Evolutionary conservation across 2,113 vertebrate species (phyloP).

Genomic region (Vimba vimba): DNA sequence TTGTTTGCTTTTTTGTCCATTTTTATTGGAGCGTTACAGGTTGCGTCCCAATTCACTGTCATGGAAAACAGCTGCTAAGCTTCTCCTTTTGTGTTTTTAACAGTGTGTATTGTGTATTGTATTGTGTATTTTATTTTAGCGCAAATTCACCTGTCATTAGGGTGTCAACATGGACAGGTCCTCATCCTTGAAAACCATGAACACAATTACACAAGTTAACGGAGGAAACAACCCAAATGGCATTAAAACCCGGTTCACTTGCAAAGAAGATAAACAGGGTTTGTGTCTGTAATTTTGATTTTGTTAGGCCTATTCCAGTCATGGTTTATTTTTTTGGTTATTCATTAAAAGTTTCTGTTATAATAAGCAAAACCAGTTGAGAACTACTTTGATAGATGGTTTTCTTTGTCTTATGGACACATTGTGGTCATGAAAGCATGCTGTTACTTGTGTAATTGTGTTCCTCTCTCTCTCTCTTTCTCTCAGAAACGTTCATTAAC

Average conservation of each 20-base stretch:
- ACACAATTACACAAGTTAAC: background rate
- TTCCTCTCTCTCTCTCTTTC: background rate
- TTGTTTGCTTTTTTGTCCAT: too few relatives aligned
- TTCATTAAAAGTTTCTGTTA: background rate
- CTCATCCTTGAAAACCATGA: background rate
- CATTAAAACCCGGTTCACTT: too few relatives aligned
- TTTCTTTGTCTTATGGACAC: background rate
- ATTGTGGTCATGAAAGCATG: background rate
- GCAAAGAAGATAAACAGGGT: background rate
- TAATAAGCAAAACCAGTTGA: background rate
- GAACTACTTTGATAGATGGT: background rate
- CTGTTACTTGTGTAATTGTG: slow-evolving; percentile 17
- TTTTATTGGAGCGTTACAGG: background rate
- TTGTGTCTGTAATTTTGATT: background rate
- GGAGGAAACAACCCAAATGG: background rate
- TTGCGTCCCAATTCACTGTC: background rate
- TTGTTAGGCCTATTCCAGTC: too few relatives aligned
- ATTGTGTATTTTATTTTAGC: background rate
- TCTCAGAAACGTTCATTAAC: slow-evolving; percentile 3
- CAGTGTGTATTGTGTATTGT: background rate
- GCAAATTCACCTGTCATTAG: background rate
- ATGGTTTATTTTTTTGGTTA: too few relatives aligned
- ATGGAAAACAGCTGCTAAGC: background rate
- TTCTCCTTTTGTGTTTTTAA: background rate
- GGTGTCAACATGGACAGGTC: background rate